Evolutionary conservation across 2,113 vertebrate genomes (phyloP).

Genomic region (Emydura subglobosa): DNA sequence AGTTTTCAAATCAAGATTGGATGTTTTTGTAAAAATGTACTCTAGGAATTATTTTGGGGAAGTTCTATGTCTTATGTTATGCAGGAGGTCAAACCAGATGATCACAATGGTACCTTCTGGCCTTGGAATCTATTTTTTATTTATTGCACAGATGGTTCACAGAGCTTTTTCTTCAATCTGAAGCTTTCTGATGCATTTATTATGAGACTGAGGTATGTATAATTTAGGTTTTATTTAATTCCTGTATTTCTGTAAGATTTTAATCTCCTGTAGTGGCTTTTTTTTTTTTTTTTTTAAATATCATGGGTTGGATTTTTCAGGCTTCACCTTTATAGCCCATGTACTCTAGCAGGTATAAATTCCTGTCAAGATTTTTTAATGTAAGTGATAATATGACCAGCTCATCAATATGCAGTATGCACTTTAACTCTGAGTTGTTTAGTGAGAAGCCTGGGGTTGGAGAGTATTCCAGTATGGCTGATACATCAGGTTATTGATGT

Average conservation of each 20-base stretch:
- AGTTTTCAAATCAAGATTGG: no score
- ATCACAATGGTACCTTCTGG: no score
- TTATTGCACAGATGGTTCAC: no score
- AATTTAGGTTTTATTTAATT: neutral
- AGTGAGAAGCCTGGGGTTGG: neutral
- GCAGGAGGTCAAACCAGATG: no score
- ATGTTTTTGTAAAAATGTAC: no score
- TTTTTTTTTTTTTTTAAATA: neutral
- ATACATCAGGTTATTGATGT: neutral
- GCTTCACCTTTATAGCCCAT: neutral
- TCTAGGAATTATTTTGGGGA: no score
- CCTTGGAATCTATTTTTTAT: no score
- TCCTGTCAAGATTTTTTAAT: neutral
- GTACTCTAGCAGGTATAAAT: neutral
- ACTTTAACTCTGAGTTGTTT: neutral
- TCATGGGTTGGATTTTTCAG: neutral
- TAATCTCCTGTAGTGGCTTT: neutral
- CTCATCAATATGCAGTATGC: neutral
- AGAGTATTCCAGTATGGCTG: neutral
- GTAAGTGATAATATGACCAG: neutral
- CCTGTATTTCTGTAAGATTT: neutral
- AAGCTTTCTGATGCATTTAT: neutral
- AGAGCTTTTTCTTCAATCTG: neutral
- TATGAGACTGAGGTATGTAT: neutral
- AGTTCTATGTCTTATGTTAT: no score